Conservation (phyloP, 2,888 invertebrate species). For the Girardia tigrina region DNA sequence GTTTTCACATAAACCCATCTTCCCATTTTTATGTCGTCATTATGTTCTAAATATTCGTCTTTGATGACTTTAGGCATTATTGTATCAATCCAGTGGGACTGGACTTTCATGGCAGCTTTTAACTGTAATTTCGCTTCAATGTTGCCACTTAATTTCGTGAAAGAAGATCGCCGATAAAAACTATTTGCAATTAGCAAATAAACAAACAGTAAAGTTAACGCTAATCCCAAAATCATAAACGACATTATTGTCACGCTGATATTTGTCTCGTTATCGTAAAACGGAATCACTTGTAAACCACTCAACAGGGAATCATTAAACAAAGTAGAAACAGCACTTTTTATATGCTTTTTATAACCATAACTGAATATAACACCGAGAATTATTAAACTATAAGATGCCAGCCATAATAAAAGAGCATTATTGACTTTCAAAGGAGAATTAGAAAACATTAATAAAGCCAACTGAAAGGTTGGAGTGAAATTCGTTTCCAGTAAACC, state of each 20-base stretch:
- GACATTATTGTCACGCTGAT: background rate
- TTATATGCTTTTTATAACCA: background rate
- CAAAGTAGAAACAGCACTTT: background rate
- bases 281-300: background rate
- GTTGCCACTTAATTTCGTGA: background rate
- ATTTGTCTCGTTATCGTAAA: background rate
- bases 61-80: background rate
- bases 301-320: background rate
- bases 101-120: background rate
- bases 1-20: conserved; percentile 3
- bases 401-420: background rate
- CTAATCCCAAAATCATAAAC: background rate
- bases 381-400: background rate
- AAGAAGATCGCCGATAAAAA: background rate
- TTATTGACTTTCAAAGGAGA: background rate
- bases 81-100: conserved; percentile 1
- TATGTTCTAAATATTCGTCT: background rate
- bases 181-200: background rate
- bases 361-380: background rate
- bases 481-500: background rate
- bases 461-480: background rate
- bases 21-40: background rate
- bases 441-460: background rate
- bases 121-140: background rate
- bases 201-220: background rate